Percentiles rank a stretch among this genome's conserved stretches.
These are phyloP conservation scores for Chiridota heheva DNA, from an alignment of 35 echinoderm and acorn worm species.

Conservation along the genomic window DNA sequence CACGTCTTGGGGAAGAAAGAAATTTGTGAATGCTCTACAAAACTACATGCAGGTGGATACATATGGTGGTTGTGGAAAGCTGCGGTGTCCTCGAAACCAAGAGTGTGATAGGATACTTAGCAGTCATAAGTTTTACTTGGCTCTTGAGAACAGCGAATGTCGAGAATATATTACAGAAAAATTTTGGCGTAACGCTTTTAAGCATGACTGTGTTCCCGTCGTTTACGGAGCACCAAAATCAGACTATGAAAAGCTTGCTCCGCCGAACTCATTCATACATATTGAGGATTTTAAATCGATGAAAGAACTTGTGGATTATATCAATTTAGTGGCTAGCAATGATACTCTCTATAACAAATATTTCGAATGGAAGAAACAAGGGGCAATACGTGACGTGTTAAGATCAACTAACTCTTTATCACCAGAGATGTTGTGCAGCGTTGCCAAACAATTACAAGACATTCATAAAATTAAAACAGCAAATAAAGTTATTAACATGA, in stretches of 20 bases:
- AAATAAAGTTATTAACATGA: background rate
- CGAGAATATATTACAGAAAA: constrained; percentile 63
- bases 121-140: constrained; percentile 56
- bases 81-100: background rate
- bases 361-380: constrained; percentile 41
- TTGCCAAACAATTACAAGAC: background rate
- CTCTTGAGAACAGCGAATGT: constrained; percentile 51
- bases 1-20: constrained; percentile 43
- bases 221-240: constrained; percentile 29
- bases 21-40: constrained; percentile 40
- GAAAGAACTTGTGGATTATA: constrained; percentile 18
- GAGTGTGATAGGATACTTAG: background rate
- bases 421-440: background rate
- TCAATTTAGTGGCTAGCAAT: constrained; percentile 10
- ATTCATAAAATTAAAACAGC: background rate
- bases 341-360: constrained; percentile 15
- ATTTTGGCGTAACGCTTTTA: constrained; percentile 20
- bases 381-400: background rate
- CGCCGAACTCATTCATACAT: constrained; percentile 51
- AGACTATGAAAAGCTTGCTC: constrained; percentile 37
- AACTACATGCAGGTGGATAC: constrained; percentile 46
- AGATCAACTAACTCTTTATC: background rate
- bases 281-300: constrained; percentile 39
- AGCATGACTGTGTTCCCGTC: constrained; percentile 21
- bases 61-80: constrained; percentile 46